A percentile compares a stretch with the other conserved stretches of the same genome.
These are phyloP conservation scores for Manduca sexta DNA, from an alignment of 1,140 invertebrate genomes.

Conservation along the genomic window DNA sequence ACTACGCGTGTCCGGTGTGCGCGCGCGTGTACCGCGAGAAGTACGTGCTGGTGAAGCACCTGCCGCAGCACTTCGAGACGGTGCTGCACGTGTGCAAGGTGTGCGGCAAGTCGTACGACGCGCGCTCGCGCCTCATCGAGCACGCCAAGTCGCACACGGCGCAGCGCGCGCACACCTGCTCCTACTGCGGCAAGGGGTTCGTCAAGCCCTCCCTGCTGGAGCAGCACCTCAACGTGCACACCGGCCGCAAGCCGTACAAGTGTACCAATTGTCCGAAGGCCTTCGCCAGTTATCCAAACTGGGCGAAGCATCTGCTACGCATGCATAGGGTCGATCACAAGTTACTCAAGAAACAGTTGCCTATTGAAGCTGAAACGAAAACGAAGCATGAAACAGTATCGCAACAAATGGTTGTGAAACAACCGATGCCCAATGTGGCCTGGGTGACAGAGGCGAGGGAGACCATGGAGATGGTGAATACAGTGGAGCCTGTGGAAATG, in stretches of 20 bases:
- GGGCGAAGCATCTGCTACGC: slow-evolving; percentile 41
- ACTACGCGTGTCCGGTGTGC: slow-evolving; percentile 50
- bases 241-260: slow-evolving; percentile 35
- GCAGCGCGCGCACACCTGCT: slow-evolving; percentile 34
- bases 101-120: slow-evolving; percentile 49
- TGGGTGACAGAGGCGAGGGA: too few species aligned
- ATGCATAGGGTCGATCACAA: slow-evolving; percentile 41
- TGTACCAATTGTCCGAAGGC: slow-evolving; percentile 45
- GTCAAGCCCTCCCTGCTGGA: slow-evolving; percentile 26
- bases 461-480: too few species aligned
- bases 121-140: slow-evolving; percentile 34
- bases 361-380: too few species aligned
- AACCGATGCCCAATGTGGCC: too few species aligned
- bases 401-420: too few species aligned
- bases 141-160: slow-evolving; percentile 47
- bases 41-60: slow-evolving; percentile 39
- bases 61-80: slow-evolving; percentile 46
- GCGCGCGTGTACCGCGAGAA: slow-evolving; percentile 38
- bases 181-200: slow-evolving; percentile 48
- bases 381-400: too few species aligned
- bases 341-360: background rate
- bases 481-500: too few species aligned
- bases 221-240: slow-evolving; percentile 53
- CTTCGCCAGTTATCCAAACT: slow-evolving; percentile 47
- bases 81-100: slow-evolving; percentile 53